These are phyloP conservation scores for Syngnathus scovelli DNA, from an alignment of 2,113 vertebrate species.

Conservation along the genomic window DNA sequence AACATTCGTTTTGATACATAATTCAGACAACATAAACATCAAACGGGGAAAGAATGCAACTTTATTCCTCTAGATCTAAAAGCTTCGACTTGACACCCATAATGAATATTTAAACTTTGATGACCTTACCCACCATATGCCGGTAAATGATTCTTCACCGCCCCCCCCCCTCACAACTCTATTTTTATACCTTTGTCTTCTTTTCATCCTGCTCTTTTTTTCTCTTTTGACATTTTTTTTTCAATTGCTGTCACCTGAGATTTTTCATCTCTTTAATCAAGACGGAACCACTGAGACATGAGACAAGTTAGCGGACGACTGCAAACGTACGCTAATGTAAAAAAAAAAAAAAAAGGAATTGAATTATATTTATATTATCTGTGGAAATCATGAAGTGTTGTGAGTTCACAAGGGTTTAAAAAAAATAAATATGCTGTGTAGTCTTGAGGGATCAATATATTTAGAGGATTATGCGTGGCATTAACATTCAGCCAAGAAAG, in stretches of 20 bases:
- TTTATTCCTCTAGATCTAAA: slow-evolving; percentile 45
- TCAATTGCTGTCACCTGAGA: slow-evolving; percentile 6
- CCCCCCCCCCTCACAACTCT: slow-evolving; percentile 17
- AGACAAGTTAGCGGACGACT: background rate
- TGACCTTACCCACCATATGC: slow-evolving; percentile 39
- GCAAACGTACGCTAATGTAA: slow-evolving; percentile 10
- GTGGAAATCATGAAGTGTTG: slow-evolving; percentile 51
- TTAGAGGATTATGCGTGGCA: background rate
- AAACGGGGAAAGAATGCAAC: slow-evolving; percentile 36
- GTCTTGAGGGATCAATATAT: background rate
- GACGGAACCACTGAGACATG: slow-evolving; percentile 8
- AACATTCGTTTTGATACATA: slow-evolving; percentile 48
- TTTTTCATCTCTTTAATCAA: slow-evolving; percentile 20
- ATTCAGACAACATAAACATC: slow-evolving; percentile 55
- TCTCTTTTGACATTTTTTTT: slow-evolving; percentile 23
- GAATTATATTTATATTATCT: slow-evolving; percentile 46
- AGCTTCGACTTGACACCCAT: slow-evolving; percentile 48
- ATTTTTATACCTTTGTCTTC: slow-evolving; percentile 54
- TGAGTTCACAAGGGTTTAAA: background rate
- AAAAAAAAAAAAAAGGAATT: slow-evolving; percentile 13
- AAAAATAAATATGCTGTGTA: background rate
- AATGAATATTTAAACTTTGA: slow-evolving; percentile 62
- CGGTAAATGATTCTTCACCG: slow-evolving; percentile 55
- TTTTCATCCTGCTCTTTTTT: slow-evolving; percentile 28
- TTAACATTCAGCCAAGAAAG: background rate